Evolutionary conservation across 2,797 vertebrate genomes (phyloP).

Genomic region (Tiaroga cobitis): DNA sequence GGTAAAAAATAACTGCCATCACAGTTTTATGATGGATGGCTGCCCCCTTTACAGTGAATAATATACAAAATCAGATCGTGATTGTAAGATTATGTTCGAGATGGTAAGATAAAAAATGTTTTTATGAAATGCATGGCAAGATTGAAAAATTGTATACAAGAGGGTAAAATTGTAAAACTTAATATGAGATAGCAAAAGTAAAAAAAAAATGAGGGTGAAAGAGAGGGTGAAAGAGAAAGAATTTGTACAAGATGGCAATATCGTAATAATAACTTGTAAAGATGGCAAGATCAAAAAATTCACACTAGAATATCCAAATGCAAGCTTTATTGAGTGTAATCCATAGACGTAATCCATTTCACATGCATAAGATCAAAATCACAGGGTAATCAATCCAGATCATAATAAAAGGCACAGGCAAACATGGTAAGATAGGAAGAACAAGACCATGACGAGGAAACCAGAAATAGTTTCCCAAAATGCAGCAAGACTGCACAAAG

Average conservation of each 20-base stretch:
- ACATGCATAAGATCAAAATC: no score
- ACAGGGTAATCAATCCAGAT: no score
- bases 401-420: no score
- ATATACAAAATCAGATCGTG: neutral
- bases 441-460: no score
- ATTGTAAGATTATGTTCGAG: neutral
- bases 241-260: neutral
- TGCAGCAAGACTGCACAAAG: no score
- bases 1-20: neutral
- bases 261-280: neutral
- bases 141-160: neutral
- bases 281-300: neutral
- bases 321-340: no score
- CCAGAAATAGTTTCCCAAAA: no score
- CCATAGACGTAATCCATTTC: no score
- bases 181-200: neutral
- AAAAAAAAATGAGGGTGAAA: no score
- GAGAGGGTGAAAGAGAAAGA: no score
- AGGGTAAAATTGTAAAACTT: neutral
- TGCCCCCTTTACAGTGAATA: neutral
- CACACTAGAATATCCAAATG: neutral
- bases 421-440: no score
- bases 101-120: neutral
- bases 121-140: neutral
- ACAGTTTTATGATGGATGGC: neutral